These are phyloP conservation scores for Idaea dimidiata DNA, from an alignment of 2,888 invertebrate species.

Conservation along the genomic window DNA sequence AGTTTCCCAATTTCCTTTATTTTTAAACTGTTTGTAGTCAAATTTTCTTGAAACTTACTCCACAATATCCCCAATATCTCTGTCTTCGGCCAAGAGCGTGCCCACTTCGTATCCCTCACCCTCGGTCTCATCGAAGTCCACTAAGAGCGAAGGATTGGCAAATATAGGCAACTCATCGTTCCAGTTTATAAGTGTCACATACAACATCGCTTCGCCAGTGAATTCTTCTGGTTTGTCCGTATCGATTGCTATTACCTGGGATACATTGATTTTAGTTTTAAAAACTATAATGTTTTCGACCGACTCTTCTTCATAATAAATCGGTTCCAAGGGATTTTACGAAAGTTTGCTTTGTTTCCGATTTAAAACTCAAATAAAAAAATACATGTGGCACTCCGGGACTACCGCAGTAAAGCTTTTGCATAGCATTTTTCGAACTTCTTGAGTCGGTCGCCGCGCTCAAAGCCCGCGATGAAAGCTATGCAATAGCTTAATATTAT, in stretches of 20 bases:
- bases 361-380: too few species aligned
- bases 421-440: too few species aligned
- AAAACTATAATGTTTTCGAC: neutral
- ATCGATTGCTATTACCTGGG: conserved; percentile 63
- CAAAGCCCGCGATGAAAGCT: too few species aligned
- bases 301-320: too few species aligned
- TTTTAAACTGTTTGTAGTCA: too few species aligned
- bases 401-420: too few species aligned
- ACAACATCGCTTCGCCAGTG: conserved; percentile 59
- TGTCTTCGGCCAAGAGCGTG: conserved; percentile 79
- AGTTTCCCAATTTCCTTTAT: too few species aligned
- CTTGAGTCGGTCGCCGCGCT: too few species aligned
- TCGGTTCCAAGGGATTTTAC: too few species aligned
- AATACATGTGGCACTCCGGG: too few species aligned
- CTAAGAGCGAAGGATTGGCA: conserved; percentile 47
- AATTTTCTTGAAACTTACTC: conserved; percentile 61
- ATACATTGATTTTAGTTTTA: neutral
- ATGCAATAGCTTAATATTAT: too few species aligned
- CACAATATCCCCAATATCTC: conserved; percentile 82
- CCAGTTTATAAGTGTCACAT: conserved; percentile 82
- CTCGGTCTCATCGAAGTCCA: conserved; percentile 79
- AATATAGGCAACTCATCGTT: conserved; percentile 88
- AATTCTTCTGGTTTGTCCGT: conserved; percentile 43
- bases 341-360: too few species aligned
- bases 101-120: conserved; percentile 69